A percentile compares a stretch with the other conserved stretches of the same genome.
phyloP scores from a whole-genome alignment of 2,113 vertebrate species.

The Gymnorhina tibicen region DNA sequence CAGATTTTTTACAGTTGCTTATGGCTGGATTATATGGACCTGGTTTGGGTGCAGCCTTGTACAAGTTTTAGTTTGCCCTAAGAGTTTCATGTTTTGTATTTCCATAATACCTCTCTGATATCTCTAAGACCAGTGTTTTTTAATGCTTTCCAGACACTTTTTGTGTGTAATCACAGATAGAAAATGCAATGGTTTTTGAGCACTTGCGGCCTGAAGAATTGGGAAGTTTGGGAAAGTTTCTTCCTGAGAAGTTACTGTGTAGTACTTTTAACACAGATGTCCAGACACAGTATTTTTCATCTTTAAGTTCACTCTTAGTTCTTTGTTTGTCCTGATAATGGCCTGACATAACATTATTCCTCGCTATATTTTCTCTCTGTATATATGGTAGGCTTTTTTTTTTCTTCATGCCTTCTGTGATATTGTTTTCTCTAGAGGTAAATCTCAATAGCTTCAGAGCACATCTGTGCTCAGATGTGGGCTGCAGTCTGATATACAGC shows the following conservation, averaged over 20 bases:
- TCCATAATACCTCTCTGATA: neutral
- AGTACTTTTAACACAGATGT: neutral
- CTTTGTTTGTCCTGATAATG: neutral
- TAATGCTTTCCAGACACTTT: neutral
- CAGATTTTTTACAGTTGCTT: neutral
- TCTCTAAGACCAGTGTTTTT: neutral
- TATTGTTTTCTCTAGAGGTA: neutral
- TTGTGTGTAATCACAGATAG: neutral
- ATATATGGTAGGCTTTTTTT: neutral
- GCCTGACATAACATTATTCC: neutral
- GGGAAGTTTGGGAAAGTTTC: neutral
- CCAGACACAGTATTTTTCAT: neutral
- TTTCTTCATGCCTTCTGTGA: neutral
- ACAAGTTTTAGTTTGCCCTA: neutral
- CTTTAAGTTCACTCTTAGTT: neutral
- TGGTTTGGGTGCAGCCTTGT: neutral
- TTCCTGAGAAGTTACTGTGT: neutral
- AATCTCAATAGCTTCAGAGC: neutral
- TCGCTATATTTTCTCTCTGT: neutral
- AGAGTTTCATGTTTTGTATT: neutral
- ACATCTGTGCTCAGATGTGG: neutral
- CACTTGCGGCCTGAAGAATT: neutral
- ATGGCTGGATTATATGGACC: neutral
- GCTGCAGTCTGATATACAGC: neutral
- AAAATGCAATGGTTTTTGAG: neutral